A percentile compares a stretch with the other conserved stretches of the same genome.
These are phyloP conservation scores for Mola mola DNA, from an alignment of 2,113 vertebrate species.

Conservation along the genomic window DNA sequence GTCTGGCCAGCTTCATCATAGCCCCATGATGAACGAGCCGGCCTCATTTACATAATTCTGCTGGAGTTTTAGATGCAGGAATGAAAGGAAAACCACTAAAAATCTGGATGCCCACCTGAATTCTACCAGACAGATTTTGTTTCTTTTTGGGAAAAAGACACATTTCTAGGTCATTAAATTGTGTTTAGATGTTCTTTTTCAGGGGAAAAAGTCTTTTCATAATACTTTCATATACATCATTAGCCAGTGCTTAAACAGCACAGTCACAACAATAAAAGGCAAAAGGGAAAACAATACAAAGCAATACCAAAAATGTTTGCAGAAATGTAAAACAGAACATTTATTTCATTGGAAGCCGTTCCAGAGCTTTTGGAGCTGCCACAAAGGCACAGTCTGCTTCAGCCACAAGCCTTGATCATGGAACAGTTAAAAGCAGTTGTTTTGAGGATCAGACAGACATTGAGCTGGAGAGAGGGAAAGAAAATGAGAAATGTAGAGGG, in stretches of 20 bases:
- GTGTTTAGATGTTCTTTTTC: not conserved
- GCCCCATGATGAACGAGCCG: conserved; percentile 39
- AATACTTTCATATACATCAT: not conserved
- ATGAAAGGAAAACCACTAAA: conserved; percentile 25
- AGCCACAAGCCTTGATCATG: not conserved
- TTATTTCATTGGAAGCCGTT: not conserved
- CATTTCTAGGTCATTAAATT: not conserved
- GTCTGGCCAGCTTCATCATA: conserved; percentile 41
- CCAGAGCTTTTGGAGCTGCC: not conserved
- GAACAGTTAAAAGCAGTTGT: not conserved
- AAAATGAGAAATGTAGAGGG: not conserved
- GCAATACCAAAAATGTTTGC: not conserved
- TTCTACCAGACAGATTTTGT: conserved; percentile 38
- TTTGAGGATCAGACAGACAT: not conserved
- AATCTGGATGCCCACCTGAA: conserved; percentile 43
- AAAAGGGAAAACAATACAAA: not conserved
- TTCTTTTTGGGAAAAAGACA: not conserved
- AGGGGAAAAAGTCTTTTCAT: no score
- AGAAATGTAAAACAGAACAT: not conserved
- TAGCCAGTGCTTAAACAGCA: no score
- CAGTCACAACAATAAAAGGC: no score
- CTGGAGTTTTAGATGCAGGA: conserved; percentile 6
- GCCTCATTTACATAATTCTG: conserved; percentile 64
- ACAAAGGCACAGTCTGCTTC: not conserved
- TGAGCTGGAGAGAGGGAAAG: not conserved